Evolutionary conservation across 2,888 invertebrate genomes (phyloP).

Genomic region (Nomada hirtipes): DNA sequence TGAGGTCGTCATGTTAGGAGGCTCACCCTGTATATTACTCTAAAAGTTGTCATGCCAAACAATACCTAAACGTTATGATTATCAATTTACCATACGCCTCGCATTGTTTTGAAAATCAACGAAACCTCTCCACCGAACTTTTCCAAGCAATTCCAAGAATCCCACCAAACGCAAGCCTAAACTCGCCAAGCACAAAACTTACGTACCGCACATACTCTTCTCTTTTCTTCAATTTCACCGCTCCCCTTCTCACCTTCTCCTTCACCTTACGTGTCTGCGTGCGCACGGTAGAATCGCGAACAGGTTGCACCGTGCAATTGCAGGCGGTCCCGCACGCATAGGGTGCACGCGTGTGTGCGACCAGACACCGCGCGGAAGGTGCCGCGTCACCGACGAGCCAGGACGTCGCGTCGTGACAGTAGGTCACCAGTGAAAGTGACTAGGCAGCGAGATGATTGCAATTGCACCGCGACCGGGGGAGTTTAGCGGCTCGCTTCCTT

Average conservation of each 20-base stretch:
- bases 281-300: constrained; percentile 54
- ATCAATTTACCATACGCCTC: too few relatives aligned
- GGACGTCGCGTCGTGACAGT: constrained; percentile 78
- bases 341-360: constrained; percentile 4
- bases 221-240: constrained; percentile 4
- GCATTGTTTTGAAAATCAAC: too few relatives aligned
- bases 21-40: too few relatives aligned
- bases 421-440: constrained; percentile 83
- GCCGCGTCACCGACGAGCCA: constrained; percentile 69
- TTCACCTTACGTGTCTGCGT: constrained; percentile 37
- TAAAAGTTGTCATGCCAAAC: too few relatives aligned
- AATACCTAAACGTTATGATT: too few relatives aligned
- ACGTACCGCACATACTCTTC: not conserved
- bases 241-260: not conserved
- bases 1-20: too few relatives aligned
- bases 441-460: constrained; percentile 80
- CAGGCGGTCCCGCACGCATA: constrained; percentile 23
- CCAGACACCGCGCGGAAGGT: constrained; percentile 46
- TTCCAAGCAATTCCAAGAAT: too few relatives aligned
- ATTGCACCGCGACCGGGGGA: constrained; percentile 74
- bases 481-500: constrained; percentile 79
- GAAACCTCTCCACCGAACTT: too few relatives aligned
- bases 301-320: constrained; percentile 37
- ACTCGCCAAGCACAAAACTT: too few relatives aligned
- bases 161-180: too few relatives aligned